Evolutionary conservation across 1,140 invertebrate genomes (phyloP).

Genomic region (Drosophila ananassae): DNA sequence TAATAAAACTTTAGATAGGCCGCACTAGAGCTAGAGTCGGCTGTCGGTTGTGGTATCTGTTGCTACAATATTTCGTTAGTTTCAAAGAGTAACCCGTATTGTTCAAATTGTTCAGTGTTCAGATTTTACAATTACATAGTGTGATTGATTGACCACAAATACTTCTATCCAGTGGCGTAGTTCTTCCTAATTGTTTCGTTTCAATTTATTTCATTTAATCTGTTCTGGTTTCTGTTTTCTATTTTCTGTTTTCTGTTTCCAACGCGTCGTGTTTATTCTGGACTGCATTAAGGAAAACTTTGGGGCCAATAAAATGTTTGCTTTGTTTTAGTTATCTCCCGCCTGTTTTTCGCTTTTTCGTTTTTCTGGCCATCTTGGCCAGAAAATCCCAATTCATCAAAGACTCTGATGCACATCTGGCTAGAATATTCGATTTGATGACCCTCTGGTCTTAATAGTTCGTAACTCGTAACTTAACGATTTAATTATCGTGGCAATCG

Average conservation of each 20-base stretch:
- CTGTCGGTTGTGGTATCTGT: slow-evolving; percentile 30
- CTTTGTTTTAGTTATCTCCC: slow-evolving; percentile 37
- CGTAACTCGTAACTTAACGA: slow-evolving; percentile 14
- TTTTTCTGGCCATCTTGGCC: neutral
- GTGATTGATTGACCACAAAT: slow-evolving; percentile 47
- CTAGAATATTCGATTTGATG: slow-evolving; percentile 31
- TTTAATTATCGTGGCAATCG: slow-evolving; percentile 20
- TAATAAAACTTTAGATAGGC: slow-evolving; percentile 48
- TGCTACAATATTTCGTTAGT: slow-evolving; percentile 46
- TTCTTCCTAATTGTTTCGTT: slow-evolving; percentile 15
- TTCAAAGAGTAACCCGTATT: slow-evolving; percentile 75
- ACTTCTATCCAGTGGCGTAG: slow-evolving; percentile 18
- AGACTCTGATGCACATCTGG: slow-evolving; percentile 12
- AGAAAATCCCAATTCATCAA: slow-evolving; percentile 39
- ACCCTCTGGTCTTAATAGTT: slow-evolving; percentile 29
- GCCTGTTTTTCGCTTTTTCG: slow-evolving; percentile 30
- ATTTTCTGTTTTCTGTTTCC: slow-evolving; percentile 34
- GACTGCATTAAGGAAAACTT: slow-evolving; percentile 17
- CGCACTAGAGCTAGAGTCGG: slow-evolving; percentile 26
- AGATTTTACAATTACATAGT: slow-evolving; percentile 19
- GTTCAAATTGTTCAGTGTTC: slow-evolving; percentile 56
- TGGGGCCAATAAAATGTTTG: slow-evolving; percentile 47
- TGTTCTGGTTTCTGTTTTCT: slow-evolving; percentile 39
- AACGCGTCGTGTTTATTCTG: slow-evolving; percentile 32
- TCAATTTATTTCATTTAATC: slow-evolving; percentile 25